Base-by-base conservation (phyloP, 2,113 vertebrate species). In the Monopterus albus region DNA sequence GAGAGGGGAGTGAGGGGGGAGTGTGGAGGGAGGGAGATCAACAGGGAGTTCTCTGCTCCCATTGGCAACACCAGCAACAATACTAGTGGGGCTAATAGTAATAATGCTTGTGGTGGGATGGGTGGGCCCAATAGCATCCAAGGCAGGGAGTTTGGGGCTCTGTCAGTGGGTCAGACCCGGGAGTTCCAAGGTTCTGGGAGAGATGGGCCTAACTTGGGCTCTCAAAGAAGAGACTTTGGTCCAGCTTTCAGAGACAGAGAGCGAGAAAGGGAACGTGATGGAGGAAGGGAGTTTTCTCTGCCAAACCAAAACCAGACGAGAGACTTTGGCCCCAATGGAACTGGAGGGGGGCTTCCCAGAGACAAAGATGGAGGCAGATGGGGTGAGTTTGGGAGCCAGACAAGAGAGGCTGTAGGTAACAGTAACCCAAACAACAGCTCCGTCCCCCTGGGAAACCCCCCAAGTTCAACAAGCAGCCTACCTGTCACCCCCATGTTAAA, bases 331-430 rank as follows among this genome's bases (percentile, higher is more conserved):
- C 78, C 92, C 56, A 89, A 85, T 45, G 87, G 87, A 76, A 77
- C 87, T 45, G 71, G 80, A 39, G 90, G 87, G 28, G 89, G 87
- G 6, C 92, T 91, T 81, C 66, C 88, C 23, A 90, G 92, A 81
- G 92, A 94, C 68, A 93, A 94, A 85, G 93, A 94, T 71, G 85
- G 88, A n/a, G 87, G 86, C 52, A 84, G 93, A 69, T 94, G 93
- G 93, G 87, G 85, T n/a, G 93, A 94, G 78, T 92, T 92, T 87
- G 88, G 91, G 35, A 84, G 88, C 25, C 93, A 92, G 66, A 76
- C 86, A 31, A 90, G 92, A 79, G 93, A 94, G 28, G 61, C 75
- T 47, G 85, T 81, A 12, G 85, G 79, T 18, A 92, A 75, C 76
- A 89, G 70, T 79, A 92, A 90, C 78, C 73, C 86, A 42, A 90